Evolutionary conservation across 2,113 vertebrate species (phyloP).

Genomic region (Phainopepla nitens): DNA sequence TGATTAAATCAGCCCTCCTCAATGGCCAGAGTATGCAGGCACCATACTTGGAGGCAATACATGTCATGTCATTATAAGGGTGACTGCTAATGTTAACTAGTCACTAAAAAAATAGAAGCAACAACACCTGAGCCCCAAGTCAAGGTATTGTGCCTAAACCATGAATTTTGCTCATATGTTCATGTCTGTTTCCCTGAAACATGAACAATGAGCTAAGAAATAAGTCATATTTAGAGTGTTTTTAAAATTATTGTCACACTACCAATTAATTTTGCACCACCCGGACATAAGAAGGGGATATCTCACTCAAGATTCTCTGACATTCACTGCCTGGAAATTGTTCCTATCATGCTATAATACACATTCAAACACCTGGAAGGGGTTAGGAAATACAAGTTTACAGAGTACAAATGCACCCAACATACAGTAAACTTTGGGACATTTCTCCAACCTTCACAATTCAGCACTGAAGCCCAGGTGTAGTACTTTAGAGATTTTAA

Average conservation of each 20-base stretch:
- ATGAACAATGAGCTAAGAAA: background rate
- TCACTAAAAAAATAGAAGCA: constrained; percentile 72
- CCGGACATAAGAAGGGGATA: background rate
- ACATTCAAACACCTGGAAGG: background rate
- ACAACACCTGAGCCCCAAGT: constrained; percentile 74
- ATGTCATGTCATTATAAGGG: constrained; percentile 77
- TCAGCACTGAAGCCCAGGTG: background rate
- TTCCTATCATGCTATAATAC: background rate
- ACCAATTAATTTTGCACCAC: background rate
- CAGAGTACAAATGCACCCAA: background rate
- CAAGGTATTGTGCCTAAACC: background rate
- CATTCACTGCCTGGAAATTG: background rate
- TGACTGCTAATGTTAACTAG: constrained; percentile 81
- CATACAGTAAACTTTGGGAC: background rate
- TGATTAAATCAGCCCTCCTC: constrained; percentile 68
- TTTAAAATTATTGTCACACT: background rate
- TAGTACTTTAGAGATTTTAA: background rate
- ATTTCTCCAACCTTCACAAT: background rate
- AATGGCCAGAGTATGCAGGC: constrained; percentile 43
- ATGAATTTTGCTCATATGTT: background rate
- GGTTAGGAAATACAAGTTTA: background rate
- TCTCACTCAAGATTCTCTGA: background rate
- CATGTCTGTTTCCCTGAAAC: background rate
- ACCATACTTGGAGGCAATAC: constrained; percentile 41
- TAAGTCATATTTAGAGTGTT: background rate